Evolutionary conservation across 2,797 vertebrate genomes (phyloP).

Genomic region (Fratercula arctica): DNA sequence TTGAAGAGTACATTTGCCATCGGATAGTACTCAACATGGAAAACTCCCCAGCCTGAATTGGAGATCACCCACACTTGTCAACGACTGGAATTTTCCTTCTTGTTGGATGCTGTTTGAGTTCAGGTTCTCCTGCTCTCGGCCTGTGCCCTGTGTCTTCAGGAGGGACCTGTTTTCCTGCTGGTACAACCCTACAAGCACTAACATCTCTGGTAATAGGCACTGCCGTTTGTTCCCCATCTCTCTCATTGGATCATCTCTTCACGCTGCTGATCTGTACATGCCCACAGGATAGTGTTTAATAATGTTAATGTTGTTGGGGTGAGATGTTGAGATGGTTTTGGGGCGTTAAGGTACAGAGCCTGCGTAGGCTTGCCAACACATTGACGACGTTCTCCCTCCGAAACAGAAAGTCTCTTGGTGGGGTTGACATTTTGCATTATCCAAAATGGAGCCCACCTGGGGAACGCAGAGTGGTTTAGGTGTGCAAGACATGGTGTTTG

Average conservation of each 20-base stretch:
- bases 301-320: neutral
- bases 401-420: neutral
- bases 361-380: rapidly evolving
- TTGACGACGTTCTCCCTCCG: neutral
- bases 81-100: neutral
- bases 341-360: neutral
- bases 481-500: neutral
- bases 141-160: neutral
- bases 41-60: neutral
- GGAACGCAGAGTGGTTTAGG: rapidly evolving
- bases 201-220: neutral
- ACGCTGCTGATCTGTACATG: rapidly evolving
- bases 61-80: neutral
- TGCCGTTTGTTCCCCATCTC: neutral
- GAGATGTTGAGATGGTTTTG: neutral
- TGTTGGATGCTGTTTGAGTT: neutral
- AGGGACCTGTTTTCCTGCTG: neutral
- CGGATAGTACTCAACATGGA: neutral
- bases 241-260: neutral
- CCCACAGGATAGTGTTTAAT: neutral
- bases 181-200: neutral
- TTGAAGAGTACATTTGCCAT: neutral
- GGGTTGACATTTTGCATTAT: neutral
- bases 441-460: rapidly evolving
- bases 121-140: rapidly evolving